Conservation (phyloP, 1,140 invertebrate genomes). For the Trichogramma pretiosum region DNA sequence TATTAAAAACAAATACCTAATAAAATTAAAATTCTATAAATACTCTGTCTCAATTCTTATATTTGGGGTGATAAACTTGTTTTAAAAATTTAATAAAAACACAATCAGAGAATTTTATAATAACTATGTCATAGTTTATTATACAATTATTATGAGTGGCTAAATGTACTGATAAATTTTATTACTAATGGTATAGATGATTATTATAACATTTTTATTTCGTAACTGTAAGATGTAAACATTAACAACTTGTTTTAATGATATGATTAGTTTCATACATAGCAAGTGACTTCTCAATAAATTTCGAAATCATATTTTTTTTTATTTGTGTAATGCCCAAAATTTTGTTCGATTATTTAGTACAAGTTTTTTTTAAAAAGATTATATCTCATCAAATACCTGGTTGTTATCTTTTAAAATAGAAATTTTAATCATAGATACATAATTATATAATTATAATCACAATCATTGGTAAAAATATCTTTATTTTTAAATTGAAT, state of each 20-base stretch:
- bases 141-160: slow-evolving; percentile 45
- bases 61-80: no score
- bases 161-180: slow-evolving; percentile 41
- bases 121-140: slow-evolving; percentile 45
- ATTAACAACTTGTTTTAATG: slow-evolving; percentile 39
- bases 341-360: no score
- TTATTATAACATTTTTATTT: slow-evolving; percentile 21
- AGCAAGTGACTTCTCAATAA: slow-evolving; percentile 4
- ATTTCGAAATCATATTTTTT: background rate
- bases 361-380: slow-evolving; percentile 9
- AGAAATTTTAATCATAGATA: no score
- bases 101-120: slow-evolving; percentile 11
- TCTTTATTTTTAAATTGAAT: slow-evolving; percentile 27
- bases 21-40: no score
- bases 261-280: slow-evolving; percentile 48
- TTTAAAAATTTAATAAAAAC: slow-evolving; percentile 9
- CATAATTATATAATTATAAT: no score
- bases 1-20: no score
- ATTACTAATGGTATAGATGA: slow-evolving; percentile 29
- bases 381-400: no score
- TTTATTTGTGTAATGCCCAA: no score
- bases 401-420: no score
- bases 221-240: slow-evolving; percentile 30
- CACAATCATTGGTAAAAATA: no score
- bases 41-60: no score